phyloP scores from a whole-genome alignment of 2,113 vertebrate species.

The Solenodon paradoxus region DNA sequence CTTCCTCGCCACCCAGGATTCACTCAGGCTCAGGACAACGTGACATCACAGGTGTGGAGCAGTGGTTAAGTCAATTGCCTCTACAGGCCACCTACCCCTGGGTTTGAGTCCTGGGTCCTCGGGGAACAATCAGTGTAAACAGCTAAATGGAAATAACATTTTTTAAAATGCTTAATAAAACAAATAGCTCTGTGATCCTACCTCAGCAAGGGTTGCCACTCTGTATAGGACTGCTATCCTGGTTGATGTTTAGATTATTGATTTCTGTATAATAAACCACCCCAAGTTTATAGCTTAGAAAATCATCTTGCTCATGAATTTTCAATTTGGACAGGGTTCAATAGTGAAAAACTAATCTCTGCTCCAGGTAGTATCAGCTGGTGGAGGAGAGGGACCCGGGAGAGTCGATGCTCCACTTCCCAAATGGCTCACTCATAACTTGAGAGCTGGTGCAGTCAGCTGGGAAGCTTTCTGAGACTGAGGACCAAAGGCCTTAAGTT shows the following conservation, averaged over 20 bases:
- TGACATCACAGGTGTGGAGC: no score
- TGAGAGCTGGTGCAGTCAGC: background rate
- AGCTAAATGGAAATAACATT: no score
- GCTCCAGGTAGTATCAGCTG: background rate
- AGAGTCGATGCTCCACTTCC: background rate
- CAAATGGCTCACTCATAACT: background rate
- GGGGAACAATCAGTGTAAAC: no score
- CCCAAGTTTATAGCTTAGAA: background rate
- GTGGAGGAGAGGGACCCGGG: no score
- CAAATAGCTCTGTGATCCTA: constrained; percentile 7
- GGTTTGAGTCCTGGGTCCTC: no score
- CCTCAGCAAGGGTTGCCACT: background rate
- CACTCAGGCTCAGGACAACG: background rate
- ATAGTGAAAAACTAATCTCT: background rate
- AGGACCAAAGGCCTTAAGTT: background rate
- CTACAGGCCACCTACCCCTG: no score
- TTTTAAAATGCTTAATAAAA: no score
- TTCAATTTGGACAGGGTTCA: background rate
- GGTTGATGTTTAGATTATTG: background rate
- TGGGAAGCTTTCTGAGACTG: background rate
- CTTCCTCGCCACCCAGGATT: background rate
- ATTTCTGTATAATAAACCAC: background rate
- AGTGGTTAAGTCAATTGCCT: no score
- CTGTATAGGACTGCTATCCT: background rate
- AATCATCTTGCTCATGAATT: background rate